A percentile compares a stretch with the other conserved stretches of the same genome.
These are phyloP conservation scores for Myripristis murdjan DNA, from an alignment of 2,797 vertebrate species.

Conservation along the genomic window DNA sequence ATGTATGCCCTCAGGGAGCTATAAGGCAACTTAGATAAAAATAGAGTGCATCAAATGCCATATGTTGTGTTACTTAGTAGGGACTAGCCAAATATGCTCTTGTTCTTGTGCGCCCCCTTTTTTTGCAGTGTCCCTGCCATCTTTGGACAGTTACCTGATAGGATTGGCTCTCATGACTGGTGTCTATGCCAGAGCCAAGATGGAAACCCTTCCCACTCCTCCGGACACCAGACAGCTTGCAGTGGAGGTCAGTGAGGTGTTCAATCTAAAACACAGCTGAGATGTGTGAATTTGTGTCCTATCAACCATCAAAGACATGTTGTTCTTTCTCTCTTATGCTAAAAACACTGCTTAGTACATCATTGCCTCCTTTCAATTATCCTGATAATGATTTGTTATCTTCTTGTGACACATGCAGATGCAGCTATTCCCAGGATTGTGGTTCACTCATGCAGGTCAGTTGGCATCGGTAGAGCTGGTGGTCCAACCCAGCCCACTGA, in stretches of 20 bases:
- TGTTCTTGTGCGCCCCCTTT: conserved; percentile 10
- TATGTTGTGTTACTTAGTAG: neutral
- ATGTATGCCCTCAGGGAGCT: neutral
- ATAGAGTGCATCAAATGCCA: no score
- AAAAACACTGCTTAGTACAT: no score
- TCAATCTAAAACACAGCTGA: neutral
- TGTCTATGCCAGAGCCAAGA: conserved; percentile 57
- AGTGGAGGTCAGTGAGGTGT: conserved; percentile 78
- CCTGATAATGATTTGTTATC: neutral
- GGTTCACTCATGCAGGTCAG: conserved; percentile 87
- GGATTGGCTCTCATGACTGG: conserved; percentile 83
- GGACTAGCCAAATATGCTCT: neutral
- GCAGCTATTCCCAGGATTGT: conserved; percentile 88
- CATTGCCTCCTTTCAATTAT: no score
- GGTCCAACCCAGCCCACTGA: conserved; percentile 70
- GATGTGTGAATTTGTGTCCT: no score
- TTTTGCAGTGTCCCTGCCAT: conserved; percentile 75
- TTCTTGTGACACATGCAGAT: conserved; percentile 69
- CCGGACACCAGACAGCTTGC: conserved; percentile 64
- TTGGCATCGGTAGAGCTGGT: conserved; percentile 83
- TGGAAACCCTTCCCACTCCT: conserved; percentile 43
- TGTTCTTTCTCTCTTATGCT: no score
- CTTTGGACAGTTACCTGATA: conserved; percentile 74
- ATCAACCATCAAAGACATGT: no score
- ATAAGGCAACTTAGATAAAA: neutral